phyloP scores from a whole-genome alignment of 2,888 invertebrate genomes.

The Andrena fulva region DNA sequence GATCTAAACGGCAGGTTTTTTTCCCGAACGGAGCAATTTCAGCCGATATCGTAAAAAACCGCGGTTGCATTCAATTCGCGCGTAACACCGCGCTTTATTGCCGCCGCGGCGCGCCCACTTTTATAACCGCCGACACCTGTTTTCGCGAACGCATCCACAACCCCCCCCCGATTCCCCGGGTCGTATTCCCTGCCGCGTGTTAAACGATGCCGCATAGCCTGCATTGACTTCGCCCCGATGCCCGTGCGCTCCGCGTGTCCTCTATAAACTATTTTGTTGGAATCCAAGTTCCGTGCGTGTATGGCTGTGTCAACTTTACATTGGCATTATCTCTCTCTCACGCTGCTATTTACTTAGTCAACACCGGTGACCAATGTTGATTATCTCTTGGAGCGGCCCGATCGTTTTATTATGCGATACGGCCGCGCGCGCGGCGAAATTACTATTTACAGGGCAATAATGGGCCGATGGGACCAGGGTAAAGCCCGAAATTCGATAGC shows the following conservation, averaged over 20 bases:
- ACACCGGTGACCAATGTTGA: conserved; percentile 50
- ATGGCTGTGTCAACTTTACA: background rate
- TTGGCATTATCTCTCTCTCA: background rate
- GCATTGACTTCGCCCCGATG: conserved; percentile 3
- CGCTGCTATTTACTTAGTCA: conserved; percentile 48
- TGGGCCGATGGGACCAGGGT: background rate
- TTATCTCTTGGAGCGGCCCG: conserved; percentile 28
- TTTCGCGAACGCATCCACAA: conserved; percentile 10
- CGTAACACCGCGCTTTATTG: conserved; percentile 34
- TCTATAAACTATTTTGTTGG: conserved; percentile 36
- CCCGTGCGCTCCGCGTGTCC: conserved; percentile 10
- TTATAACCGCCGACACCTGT: conserved; percentile 51
- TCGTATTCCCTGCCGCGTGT: background rate
- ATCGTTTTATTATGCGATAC: conserved; percentile 32
- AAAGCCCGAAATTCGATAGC: conserved; percentile 20
- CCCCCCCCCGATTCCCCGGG: background rate
- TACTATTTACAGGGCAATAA: conserved; percentile 45
- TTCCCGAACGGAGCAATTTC: conserved; percentile 39
- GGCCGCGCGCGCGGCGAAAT: conserved; percentile 4
- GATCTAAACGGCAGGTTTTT: conserved; percentile 31
- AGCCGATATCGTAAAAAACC: conserved; percentile 53
- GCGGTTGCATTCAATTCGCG: conserved; percentile 41
- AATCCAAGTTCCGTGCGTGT: conserved; percentile 13
- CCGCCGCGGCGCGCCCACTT: conserved; percentile 31
- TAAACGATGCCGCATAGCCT: conserved; percentile 16